These are phyloP conservation scores for Selenia dentaria DNA, from an alignment of 2,888 invertebrate genomes.

Conservation along the genomic window DNA sequence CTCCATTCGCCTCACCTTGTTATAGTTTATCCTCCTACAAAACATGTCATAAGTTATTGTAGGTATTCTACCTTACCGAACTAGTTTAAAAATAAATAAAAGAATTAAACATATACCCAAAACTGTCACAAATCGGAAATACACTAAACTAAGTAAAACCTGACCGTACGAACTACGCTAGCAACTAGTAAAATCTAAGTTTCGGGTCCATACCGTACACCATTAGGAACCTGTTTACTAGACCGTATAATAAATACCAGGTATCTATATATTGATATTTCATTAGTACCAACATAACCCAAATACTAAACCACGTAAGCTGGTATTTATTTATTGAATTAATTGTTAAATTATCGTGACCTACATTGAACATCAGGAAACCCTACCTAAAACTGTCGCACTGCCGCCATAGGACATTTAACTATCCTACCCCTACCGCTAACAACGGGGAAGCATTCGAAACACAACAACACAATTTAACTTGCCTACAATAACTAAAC, in stretches of 20 bases:
- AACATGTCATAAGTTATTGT: too few species aligned
- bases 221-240: background rate
- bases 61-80: too few species aligned
- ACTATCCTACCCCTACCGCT: too few species aligned
- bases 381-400: slow-evolving; percentile 20
- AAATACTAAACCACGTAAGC: slow-evolving; percentile 1
- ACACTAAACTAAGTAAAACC: too few species aligned
- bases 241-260: background rate
- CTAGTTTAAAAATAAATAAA: too few species aligned
- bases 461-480: slow-evolving; percentile 47
- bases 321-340: slow-evolving; percentile 23
- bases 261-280: background rate
- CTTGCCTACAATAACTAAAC: slow-evolving; percentile 61
- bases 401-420: too few species aligned
- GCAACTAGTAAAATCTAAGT: background rate
- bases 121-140: too few species aligned
- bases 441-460: slow-evolving; percentile 34
- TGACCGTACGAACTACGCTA: too few species aligned
- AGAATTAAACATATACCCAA: too few species aligned
- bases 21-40: too few species aligned
- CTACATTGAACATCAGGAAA: slow-evolving; percentile 30
- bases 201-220: background rate
- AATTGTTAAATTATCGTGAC: slow-evolving; percentile 21
- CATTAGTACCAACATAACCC: background rate
- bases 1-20: too few species aligned